Evolutionary conservation across 2,113 vertebrate species (phyloP).

Genomic region (Psittacus erithacus): DNA sequence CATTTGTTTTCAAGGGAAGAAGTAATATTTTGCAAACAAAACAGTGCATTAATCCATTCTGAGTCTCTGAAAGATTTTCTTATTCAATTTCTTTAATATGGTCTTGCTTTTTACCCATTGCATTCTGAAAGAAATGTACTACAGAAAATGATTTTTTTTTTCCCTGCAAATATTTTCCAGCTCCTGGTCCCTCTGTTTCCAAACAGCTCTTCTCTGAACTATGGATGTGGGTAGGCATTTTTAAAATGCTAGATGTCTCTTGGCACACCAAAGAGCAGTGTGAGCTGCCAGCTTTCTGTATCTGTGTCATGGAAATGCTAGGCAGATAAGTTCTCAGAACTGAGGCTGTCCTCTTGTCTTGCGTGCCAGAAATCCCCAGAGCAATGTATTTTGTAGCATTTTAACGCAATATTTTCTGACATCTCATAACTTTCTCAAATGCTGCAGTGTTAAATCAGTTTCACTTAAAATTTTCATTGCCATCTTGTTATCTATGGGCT

Average conservation of each 20-base stretch:
- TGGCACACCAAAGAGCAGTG: neutral
- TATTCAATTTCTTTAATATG: neutral
- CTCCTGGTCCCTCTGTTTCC: neutral
- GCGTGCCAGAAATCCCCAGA: neutral
- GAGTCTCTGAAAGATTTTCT: neutral
- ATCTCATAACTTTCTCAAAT: neutral
- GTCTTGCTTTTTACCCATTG: neutral
- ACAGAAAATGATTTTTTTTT: neutral
- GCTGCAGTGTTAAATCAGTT: neutral
- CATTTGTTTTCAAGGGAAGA: neutral
- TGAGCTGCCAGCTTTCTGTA: neutral
- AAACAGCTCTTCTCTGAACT: neutral
- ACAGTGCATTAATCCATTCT: neutral
- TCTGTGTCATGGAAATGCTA: neutral
- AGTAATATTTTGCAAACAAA: neutral
- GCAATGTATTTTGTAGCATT: neutral
- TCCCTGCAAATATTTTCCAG: neutral
- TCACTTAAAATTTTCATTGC: neutral
- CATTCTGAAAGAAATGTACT: neutral
- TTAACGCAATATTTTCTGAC: neutral
- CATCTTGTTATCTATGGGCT: neutral
- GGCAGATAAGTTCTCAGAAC: neutral
- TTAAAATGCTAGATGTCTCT: neutral
- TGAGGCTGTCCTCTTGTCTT: neutral
- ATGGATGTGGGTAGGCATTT: neutral